These are phyloP conservation scores for Himantopus leucocephalus DNA, from an alignment of 2,113 vertebrate genomes.

Conservation along the genomic window DNA sequence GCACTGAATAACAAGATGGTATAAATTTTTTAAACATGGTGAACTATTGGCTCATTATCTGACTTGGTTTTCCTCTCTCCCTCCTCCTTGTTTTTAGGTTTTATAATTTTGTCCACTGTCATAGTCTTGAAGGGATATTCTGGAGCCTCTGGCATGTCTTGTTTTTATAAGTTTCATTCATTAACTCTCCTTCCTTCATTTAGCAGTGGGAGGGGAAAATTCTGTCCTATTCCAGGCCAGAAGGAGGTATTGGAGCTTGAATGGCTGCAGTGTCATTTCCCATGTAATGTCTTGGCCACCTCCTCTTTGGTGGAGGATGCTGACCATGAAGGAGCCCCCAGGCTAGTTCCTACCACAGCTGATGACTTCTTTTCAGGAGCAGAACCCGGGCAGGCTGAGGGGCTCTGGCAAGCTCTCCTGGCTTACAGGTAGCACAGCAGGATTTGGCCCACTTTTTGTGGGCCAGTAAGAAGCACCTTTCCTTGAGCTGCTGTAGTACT, in stretches of 20 bases:
- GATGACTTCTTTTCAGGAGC: background rate
- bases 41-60: background rate
- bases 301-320: background rate
- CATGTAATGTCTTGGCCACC: background rate
- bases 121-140: background rate
- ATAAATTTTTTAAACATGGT: background rate
- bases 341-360: background rate
- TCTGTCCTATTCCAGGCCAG: background rate
- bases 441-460: background rate
- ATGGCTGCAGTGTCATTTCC: background rate
- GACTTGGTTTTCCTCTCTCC: background rate
- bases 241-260: background rate
- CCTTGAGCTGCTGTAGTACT: background rate
- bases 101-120: background rate
- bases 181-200: background rate
- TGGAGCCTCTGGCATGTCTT: background rate
- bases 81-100: background rate
- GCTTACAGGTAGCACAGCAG: background rate
- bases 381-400: background rate
- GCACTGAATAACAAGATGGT: background rate
- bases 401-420: background rate
- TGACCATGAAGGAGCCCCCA: accelerated
- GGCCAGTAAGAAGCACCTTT: background rate
- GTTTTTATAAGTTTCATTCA: background rate
- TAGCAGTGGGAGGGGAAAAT: background rate